These are phyloP conservation scores for Turdus rufiventris DNA, from an alignment of 2,113 vertebrate genomes.

Conservation along the genomic window DNA sequence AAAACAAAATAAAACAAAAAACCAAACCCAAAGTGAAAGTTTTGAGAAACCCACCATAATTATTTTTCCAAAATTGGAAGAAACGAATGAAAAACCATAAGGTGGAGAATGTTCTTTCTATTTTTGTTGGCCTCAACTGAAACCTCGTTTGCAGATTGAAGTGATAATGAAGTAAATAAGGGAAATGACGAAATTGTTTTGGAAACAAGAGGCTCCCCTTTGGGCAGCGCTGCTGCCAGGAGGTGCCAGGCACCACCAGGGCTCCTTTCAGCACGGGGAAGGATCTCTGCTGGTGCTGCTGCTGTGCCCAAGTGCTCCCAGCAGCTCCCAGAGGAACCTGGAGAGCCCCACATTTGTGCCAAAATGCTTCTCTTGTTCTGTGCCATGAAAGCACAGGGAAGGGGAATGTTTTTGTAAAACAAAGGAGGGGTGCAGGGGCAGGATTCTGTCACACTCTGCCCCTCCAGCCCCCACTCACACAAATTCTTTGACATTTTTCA, in stretches of 20 bases:
- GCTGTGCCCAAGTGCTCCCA: not conserved
- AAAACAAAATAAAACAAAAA: not conserved
- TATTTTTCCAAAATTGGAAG: not conserved
- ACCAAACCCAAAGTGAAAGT: not conserved
- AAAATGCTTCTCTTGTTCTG: not conserved
- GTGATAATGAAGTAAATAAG: conserved; percentile 25
- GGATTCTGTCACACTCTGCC: not conserved
- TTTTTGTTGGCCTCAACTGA: not conserved
- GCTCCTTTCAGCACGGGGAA: not conserved
- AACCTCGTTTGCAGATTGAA: not conserved
- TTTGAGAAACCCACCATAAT: not conserved
- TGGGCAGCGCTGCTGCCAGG: not conserved
- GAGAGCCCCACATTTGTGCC: not conserved
- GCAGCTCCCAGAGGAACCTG: not conserved
- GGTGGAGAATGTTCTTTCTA: not conserved
- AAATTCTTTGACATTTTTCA: not conserved
- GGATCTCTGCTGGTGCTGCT: not conserved
- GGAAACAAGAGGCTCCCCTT: not conserved
- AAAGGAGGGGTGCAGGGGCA: not conserved
- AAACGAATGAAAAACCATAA: not conserved
- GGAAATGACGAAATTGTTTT: conserved; percentile 30
- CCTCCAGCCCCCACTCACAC: not conserved
- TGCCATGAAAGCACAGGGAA: not conserved
- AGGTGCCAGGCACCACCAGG: not conserved
- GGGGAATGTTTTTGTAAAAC: not conserved